Evolutionary conservation across 35 echinoderm and acorn worm genomes (phyloP).

Genomic region (Hemicentrotus pulcherrimus): DNA sequence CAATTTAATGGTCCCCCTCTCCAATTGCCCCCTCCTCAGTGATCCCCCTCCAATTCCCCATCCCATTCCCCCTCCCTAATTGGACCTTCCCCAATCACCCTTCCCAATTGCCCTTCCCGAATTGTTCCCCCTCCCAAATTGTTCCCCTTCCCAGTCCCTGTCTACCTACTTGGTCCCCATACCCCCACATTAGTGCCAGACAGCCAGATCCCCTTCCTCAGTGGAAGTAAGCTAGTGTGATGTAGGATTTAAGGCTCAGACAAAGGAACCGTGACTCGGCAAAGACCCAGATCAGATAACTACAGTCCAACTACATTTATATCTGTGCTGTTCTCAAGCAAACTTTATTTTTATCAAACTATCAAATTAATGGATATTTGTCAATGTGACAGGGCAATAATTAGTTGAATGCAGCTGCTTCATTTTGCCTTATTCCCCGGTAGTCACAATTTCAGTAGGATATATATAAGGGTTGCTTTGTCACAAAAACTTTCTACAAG

Average conservation of each 20-base stretch:
- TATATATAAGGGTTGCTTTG: too few relatives aligned
- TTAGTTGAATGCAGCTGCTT: too few relatives aligned
- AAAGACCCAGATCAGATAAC: not conserved
- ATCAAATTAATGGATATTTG: too few relatives aligned
- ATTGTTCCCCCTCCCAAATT: not conserved
- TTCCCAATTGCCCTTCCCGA: not conserved
- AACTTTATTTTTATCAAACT: too few relatives aligned
- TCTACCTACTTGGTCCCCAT: not conserved
- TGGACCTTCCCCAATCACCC: not conserved
- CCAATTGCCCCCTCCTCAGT: too few relatives aligned
- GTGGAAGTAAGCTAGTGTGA: not conserved
- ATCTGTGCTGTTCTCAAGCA: too few relatives aligned
- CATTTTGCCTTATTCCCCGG: too few relatives aligned
- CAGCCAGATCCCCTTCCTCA: not conserved
- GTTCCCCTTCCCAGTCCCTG: not conserved
- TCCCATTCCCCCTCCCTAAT: not conserved
- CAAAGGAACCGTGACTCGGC: not conserved
- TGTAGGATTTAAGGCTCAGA: constrained; percentile 11
- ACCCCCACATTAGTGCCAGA: not conserved
- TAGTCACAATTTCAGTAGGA: too few relatives aligned
- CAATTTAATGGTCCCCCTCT: too few relatives aligned
- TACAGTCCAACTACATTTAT: not conserved
- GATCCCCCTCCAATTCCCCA: too few relatives aligned
- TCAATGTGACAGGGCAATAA: too few relatives aligned
- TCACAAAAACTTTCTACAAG: too few relatives aligned